A percentile compares a stretch with the other conserved stretches of the same genome.
These are phyloP conservation scores for Andrena minutula DNA, from an alignment of 2,888 invertebrate genomes.

Conservation along the genomic window DNA sequence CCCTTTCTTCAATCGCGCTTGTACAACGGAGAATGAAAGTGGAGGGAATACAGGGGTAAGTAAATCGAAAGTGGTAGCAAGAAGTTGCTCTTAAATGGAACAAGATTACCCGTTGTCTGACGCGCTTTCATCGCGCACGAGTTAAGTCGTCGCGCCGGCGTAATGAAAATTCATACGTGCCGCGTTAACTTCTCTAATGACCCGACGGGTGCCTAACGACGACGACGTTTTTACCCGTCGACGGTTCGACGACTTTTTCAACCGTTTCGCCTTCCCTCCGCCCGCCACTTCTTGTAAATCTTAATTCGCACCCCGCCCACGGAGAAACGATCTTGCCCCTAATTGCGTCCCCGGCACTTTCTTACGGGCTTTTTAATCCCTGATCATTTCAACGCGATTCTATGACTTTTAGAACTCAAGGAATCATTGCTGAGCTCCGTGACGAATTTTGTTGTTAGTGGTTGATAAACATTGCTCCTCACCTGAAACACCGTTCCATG, in stretches of 20 bases:
- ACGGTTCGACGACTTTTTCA: slow-evolving; percentile 23
- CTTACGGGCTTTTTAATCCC: slow-evolving; percentile 19
- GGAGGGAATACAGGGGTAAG: background rate
- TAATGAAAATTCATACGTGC: slow-evolving; percentile 55
- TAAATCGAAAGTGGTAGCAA: too few relatives aligned
- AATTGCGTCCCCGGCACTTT: slow-evolving; percentile 32
- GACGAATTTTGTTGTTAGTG: too few relatives aligned
- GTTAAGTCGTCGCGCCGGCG: slow-evolving; percentile 12
- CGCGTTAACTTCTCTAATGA: slow-evolving; percentile 58
- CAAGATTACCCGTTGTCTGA: slow-evolving; percentile 51
- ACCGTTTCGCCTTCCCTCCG: background rate
- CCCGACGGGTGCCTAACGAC: slow-evolving; percentile 52
- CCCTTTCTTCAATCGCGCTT: too few relatives aligned
- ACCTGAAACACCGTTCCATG: too few relatives aligned
- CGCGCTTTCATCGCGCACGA: slow-evolving; percentile 19
- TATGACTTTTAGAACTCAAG: background rate
- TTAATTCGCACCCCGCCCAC: slow-evolving; percentile 16
- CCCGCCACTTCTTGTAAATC: slow-evolving; percentile 32
- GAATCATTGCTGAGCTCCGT: background rate
- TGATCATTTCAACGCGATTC: slow-evolving; percentile 19
- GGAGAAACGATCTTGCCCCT: slow-evolving; percentile 19
- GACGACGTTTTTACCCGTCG: slow-evolving; percentile 31
- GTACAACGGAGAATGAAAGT: background rate
- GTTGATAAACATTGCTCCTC: too few relatives aligned
- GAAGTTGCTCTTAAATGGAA: slow-evolving; percentile 3